Conservation (phyloP, 2,113 vertebrate species). For the Cromileptes altivelis region DNA sequence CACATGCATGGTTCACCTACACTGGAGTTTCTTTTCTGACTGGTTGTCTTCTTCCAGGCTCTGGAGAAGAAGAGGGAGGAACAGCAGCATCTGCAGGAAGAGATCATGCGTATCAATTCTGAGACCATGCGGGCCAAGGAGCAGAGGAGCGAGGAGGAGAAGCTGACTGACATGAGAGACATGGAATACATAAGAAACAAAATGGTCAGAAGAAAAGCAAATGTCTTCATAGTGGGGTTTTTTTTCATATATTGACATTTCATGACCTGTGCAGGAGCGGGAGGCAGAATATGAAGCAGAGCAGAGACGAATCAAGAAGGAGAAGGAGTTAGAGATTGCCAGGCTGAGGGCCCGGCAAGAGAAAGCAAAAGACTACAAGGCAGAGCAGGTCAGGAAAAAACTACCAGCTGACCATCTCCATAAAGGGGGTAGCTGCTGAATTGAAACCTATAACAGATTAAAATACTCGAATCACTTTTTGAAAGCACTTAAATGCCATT, state of each 20-base stretch:
- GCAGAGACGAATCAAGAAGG: conserved; percentile 85
- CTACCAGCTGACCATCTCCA: background rate
- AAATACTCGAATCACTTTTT: background rate
- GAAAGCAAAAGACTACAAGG: conserved; percentile 86
- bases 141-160: conserved; percentile 85
- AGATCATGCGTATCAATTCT: conserved; percentile 86
- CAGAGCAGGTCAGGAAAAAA: conserved; percentile 86
- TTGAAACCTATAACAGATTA: background rate
- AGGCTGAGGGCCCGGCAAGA: conserved; percentile 89
- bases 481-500: background rate
- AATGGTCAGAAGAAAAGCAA: conserved; percentile 79
- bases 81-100: conserved; percentile 84
- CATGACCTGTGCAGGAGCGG: conserved; percentile 80
- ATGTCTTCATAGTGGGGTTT: background rate
- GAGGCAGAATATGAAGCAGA: conserved; percentile 89
- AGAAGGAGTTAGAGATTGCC: conserved; percentile 89
- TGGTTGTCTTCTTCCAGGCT: conserved; percentile 75
- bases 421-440: background rate
- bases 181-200: conserved; percentile 88
- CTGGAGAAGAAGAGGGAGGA: conserved; percentile 83
- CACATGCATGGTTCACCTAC: background rate
- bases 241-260: background rate
- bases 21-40: background rate
- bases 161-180: conserved; percentile 80
- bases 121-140: conserved; percentile 85